A percentile compares a stretch with the other conserved stretches of the same genome.
Conservation (phyloP, 2,113 vertebrate species). For the Lampris incognitus region DNA sequence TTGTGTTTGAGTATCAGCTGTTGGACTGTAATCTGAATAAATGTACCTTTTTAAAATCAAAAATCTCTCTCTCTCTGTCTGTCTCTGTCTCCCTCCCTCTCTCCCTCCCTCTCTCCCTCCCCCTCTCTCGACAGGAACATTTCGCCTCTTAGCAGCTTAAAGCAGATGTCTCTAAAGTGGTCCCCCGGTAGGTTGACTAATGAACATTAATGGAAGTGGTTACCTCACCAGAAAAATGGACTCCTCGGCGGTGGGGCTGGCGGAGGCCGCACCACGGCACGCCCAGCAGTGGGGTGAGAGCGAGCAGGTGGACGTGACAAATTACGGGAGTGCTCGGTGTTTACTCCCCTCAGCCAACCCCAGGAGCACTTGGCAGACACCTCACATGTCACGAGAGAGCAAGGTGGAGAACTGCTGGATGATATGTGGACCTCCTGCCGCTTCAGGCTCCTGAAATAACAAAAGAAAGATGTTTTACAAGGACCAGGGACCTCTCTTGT, state of each 20-base stretch:
- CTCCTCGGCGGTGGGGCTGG: conserved; percentile 61
- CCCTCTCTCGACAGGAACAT: conserved; percentile 57
- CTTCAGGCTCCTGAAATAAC: no score
- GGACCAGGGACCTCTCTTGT: not conserved
- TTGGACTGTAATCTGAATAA: no score
- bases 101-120: not conserved
- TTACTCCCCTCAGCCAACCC: conserved; percentile 30
- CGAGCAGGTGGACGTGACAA: conserved; percentile 42
- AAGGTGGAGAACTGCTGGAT: not conserved
- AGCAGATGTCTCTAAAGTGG: conserved; percentile 81
- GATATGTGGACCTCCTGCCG: not conserved
- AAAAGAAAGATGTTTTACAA: no score
- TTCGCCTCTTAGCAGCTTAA: conserved; percentile 75
- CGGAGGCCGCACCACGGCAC: conserved; percentile 33
- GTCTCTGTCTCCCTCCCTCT: not conserved
- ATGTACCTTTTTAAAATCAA: no score
- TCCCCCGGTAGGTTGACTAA: conserved; percentile 75
- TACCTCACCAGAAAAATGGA: conserved; percentile 81
- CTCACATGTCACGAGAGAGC: not conserved
- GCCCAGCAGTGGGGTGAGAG: conserved; percentile 34
- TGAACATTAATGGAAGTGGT: conserved; percentile 83
- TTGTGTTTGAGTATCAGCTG: no score
- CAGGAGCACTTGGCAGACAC: not conserved
- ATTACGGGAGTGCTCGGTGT: conserved; percentile 33
- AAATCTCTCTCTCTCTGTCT: not conserved